phyloP scores from a whole-genome alignment of 2,113 vertebrate genomes.

The Colius striatus region DNA sequence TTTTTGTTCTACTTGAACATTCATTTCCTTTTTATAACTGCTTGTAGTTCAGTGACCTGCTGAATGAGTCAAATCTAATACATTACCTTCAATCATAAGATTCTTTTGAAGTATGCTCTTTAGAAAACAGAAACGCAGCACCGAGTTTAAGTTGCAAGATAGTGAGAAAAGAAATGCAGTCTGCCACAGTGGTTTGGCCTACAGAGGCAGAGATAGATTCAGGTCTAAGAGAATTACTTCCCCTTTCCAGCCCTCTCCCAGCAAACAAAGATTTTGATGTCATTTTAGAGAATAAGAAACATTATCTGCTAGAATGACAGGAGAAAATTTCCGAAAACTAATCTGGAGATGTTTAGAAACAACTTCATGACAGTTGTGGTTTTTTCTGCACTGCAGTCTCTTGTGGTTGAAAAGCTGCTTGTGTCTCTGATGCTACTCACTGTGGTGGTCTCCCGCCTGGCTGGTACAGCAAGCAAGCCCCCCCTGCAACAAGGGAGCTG shows the following conservation, averaged over 20 bases:
- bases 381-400: not conserved
- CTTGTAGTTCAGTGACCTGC: constrained; percentile 12
- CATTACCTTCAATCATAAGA: not conserved
- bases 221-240: not conserved
- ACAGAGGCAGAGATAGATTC: not conserved
- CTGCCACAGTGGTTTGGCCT: not conserved
- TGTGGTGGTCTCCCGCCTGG: not conserved
- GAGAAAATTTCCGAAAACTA: not conserved
- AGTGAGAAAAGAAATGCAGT: not conserved
- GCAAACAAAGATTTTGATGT: not conserved
- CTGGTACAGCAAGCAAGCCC: not conserved
- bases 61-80: not conserved
- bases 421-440: not conserved
- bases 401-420: not conserved
- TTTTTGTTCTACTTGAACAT: constrained; percentile 52
- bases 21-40: constrained; percentile 46
- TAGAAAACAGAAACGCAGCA: not conserved
- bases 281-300: not conserved
- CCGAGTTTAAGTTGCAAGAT: not conserved
- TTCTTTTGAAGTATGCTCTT: not conserved
- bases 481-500: not conserved
- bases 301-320: not conserved
- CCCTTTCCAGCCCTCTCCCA: not conserved
- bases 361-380: not conserved
- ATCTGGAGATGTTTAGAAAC: not conserved